Base-by-base conservation (phyloP, 2,113 vertebrate species). In the Trichomycterus rosablanca region DNA sequence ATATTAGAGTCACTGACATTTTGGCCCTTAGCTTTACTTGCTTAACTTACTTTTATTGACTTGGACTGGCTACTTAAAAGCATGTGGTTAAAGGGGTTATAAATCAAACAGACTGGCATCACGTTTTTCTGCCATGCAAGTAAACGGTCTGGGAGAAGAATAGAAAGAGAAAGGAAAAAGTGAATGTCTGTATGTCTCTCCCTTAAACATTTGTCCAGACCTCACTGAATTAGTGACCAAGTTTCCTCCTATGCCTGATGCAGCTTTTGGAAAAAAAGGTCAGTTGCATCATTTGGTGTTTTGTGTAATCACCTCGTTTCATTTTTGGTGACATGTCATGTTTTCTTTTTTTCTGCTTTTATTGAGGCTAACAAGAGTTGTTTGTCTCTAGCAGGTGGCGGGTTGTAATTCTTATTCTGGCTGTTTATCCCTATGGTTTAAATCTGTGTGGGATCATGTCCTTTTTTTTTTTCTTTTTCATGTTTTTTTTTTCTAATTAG, bases 11-110 rank as follows among this genome's bases (percentile, higher is more conserved):
- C 68, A 73, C 71, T 66, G 73, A 77, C 69, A 42, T 76, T 76
- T 77, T 73, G 69, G 67, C 76, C 64, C 61, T 53, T 46, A 5
- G 37, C 74, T 79, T 76, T 66, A 72, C 67, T 71, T 7, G 39
- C 74, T 79, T 77, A 66, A 71, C 68, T 73, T n/a, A 30, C 70
- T 78, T 83, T 80, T 79, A 78, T 78, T 75, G 67, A 77, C 64
- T 76, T 67, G 59, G 70, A 76, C 67, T 70, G 68, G 19, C 67
- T 61, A 52, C 66, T 45, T 45, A 49, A 59, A 71, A 73, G 60
- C 61, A 57, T 66, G 51, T 54, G 80, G 77, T 73, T 74, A 63
- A 76, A 72, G 50, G 71, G 68, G 64, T 67, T 67, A 56, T 80
- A 75, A 81, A 79, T 83, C 77, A 73, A 59, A 69, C 58, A 59